These are phyloP conservation scores for Plusia festucae DNA, from an alignment of 2,888 invertebrate species.

Conservation along the genomic window DNA sequence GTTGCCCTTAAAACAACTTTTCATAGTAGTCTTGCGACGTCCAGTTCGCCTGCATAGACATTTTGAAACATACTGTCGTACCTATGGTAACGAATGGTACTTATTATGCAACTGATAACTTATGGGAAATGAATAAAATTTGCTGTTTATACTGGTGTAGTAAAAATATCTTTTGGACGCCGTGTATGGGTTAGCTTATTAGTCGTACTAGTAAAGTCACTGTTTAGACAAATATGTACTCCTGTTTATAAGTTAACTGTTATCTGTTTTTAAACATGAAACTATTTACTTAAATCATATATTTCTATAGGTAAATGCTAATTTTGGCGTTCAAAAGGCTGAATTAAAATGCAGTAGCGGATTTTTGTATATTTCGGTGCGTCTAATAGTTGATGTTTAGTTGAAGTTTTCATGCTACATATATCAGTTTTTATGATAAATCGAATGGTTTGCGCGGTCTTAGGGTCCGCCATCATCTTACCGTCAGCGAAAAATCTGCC, in stretches of 20 bases:
- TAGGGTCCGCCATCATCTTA: not conserved
- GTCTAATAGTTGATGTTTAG: conserved; percentile 32
- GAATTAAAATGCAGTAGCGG: conserved; percentile 32
- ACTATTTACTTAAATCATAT: conserved; percentile 51
- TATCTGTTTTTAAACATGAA: conserved; percentile 36
- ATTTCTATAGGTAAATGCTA: conserved; percentile 51
- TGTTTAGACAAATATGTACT: conserved; percentile 46
- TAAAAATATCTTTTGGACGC: conserved; percentile 47
- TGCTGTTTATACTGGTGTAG: conserved; percentile 40
- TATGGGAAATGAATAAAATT: conserved; percentile 34
- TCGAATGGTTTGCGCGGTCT: not conserved
- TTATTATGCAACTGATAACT: conserved; percentile 13
- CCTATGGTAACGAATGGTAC: conserved; percentile 1
- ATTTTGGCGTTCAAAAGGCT: conserved; percentile 36
- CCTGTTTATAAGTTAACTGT: conserved; percentile 40
- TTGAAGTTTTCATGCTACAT: conserved; percentile 40
- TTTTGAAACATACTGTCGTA: conserved; percentile 27
- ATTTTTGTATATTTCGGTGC: conserved; percentile 20
- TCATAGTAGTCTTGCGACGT: conserved; percentile 27
- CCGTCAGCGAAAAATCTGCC: conserved; percentile 21
- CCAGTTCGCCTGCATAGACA: conserved; percentile 14
- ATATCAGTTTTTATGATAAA: conserved; percentile 33
- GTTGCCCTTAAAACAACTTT: conserved; percentile 22
- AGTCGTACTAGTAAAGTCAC: conserved; percentile 45
- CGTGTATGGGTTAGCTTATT: conserved; percentile 46